Evolutionary conservation across 2,113 vertebrate species (phyloP).

Genomic region (Cyprinodon tularosa): DNA sequence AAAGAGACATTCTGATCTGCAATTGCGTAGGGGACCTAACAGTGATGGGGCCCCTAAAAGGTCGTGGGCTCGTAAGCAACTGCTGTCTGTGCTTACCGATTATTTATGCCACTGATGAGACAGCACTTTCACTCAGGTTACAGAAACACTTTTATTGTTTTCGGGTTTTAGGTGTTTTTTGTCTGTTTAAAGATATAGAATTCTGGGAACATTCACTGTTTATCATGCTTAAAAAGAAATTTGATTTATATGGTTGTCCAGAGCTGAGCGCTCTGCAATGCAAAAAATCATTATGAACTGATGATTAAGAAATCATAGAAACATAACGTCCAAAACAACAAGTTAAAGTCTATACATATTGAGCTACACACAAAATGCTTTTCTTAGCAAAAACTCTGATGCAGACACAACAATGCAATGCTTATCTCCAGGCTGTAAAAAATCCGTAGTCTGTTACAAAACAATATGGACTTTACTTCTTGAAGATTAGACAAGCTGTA

Average conservation of each 20-base stretch:
- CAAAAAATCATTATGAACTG: neutral
- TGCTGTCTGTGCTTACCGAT: too few species aligned
- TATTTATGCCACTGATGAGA: neutral
- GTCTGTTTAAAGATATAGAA: neutral
- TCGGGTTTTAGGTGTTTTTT: neutral
- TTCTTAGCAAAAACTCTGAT: neutral
- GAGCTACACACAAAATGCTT: neutral
- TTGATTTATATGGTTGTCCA: neutral
- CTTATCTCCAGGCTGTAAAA: neutral
- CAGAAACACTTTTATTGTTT: neutral
- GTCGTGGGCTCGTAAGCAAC: too few species aligned
- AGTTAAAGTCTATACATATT: accelerated
- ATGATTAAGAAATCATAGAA: neutral
- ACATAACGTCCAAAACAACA: neutral
- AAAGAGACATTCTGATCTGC: too few species aligned
- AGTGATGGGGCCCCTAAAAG: too few species aligned
- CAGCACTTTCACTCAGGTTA: slow-evolving; percentile 3
- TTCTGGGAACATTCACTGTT: neutral
- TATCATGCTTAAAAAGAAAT: neutral
- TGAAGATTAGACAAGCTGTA: neutral
- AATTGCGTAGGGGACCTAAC: too few species aligned
- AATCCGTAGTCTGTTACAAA: neutral
- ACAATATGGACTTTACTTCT: neutral
- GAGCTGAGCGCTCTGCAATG: neutral
- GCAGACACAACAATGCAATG: neutral